Conservation (phyloP, 2,888 invertebrate genomes). For the Drosophila subquinaria region DNA sequence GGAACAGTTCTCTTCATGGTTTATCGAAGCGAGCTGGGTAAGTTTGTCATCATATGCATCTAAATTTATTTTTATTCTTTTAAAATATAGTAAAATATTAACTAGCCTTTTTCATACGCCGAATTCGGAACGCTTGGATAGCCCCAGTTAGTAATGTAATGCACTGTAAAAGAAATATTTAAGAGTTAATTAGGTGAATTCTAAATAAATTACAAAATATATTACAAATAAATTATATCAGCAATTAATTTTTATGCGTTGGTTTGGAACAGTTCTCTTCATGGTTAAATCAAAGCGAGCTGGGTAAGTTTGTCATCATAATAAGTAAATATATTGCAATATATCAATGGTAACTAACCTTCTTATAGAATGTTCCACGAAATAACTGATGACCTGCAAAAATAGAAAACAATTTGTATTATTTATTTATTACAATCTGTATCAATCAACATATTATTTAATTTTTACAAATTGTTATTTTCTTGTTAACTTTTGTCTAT, state of each 20-base stretch:
- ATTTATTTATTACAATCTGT: not conserved
- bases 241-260: not conserved
- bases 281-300: slow-evolving; percentile 75
- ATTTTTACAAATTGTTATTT: too few relatives aligned
- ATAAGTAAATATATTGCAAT: not conserved
- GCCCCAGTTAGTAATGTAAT: too few relatives aligned
- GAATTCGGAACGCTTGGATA: too few relatives aligned
- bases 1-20: slow-evolving; percentile 76
- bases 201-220: too few relatives aligned
- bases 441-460: not conserved
- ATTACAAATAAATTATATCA: too few relatives aligned
- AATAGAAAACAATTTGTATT: too few relatives aligned
- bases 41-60: slow-evolving; percentile 55
- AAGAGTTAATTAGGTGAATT: too few relatives aligned
- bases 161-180: too few relatives aligned
- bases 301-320: slow-evolving; percentile 73
- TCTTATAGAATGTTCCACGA: not conserved
- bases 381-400: too few relatives aligned
- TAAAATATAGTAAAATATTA: not conserved
- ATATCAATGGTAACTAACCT: not conserved
- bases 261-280: slow-evolving; percentile 73
- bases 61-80: not conserved
- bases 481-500: not conserved
- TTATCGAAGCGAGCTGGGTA: slow-evolving; percentile 80
- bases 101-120: slow-evolving; percentile 8